Conservation (phyloP, 2,797 vertebrate genomes). For the Betta splendens region DNA sequence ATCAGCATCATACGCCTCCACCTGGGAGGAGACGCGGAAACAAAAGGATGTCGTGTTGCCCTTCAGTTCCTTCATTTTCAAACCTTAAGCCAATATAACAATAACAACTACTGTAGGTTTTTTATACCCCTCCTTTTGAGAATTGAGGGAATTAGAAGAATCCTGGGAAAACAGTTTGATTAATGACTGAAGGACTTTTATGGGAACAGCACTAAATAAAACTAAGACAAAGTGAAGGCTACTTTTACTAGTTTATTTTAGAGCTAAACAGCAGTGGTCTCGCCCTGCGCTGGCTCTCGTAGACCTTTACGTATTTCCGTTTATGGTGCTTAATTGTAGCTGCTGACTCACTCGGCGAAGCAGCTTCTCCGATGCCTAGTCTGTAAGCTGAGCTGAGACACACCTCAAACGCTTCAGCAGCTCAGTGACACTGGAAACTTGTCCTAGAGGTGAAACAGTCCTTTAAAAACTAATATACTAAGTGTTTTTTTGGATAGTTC, state of each 20-base stretch:
- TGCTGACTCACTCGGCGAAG: conserved; percentile 13
- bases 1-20: conserved; percentile 87
- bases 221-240: not conserved
- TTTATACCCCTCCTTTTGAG: not conserved
- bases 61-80: not conserved
- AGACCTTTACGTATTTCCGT: too few species aligned
- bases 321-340: conserved; percentile 22
- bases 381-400: conserved; percentile 22
- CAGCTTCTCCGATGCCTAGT: conserved; percentile 7
- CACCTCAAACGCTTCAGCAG: not conserved
- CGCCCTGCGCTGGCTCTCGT: too few species aligned
- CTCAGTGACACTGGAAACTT: not conserved
- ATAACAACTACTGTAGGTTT: too few species aligned
- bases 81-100: too few species aligned
- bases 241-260: conserved; percentile 7
- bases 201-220: conserved; percentile 5
- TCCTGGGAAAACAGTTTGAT: conserved; percentile 19
- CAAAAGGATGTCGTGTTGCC: not conserved
- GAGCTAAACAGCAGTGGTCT: not conserved
- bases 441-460: not conserved
- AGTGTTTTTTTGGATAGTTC: too few species aligned
- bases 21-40: conserved; percentile 72
- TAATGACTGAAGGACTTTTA: not conserved
- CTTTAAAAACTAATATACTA: too few species aligned
- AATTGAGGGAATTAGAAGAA: conserved; percentile 13